Evolutionary conservation across 2,113 vertebrate species (phyloP).

Genomic region (Dipodomys stephensi): DNA sequence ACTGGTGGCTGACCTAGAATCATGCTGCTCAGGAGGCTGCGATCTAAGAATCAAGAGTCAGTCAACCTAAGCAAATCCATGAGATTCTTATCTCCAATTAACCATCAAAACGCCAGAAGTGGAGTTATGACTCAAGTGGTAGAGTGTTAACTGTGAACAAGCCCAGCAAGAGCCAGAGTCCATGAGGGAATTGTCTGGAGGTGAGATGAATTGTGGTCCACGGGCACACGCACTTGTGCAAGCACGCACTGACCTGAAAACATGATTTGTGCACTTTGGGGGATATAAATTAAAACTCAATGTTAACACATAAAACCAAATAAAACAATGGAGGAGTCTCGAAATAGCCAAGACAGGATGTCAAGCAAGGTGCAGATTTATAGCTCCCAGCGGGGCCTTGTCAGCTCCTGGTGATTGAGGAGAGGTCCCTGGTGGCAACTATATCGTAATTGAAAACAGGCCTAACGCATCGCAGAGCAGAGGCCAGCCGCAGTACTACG

Average conservation of each 20-base stretch:
- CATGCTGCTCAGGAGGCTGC: too few relatives aligned
- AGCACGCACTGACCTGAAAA: fast-evolving
- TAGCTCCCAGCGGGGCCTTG: background rate
- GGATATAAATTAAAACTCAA: background rate
- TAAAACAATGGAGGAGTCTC: too few relatives aligned
- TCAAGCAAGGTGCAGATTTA: background rate
- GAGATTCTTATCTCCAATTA: too few relatives aligned
- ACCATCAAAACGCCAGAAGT: too few relatives aligned
- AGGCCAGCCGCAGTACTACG: background rate
- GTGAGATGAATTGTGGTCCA: fast-evolving
- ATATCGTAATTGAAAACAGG: background rate
- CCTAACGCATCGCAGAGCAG: background rate
- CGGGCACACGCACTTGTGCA: fast-evolving
- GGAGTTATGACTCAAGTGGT: too few relatives aligned
- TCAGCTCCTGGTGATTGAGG: fast-evolving
- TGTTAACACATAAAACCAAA: background rate
- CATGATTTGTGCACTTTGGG: background rate
- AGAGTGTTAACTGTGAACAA: too few relatives aligned
- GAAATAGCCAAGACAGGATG: background rate
- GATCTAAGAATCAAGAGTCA: too few relatives aligned
- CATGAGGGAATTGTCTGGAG: background rate
- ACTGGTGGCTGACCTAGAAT: too few relatives aligned
- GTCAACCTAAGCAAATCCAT: too few relatives aligned
- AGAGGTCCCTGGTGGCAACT: background rate
- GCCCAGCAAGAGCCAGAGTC: too few relatives aligned